phyloP scores from a whole-genome alignment of 2,797 vertebrate genomes.

The Pygocentrus nattereri region DNA sequence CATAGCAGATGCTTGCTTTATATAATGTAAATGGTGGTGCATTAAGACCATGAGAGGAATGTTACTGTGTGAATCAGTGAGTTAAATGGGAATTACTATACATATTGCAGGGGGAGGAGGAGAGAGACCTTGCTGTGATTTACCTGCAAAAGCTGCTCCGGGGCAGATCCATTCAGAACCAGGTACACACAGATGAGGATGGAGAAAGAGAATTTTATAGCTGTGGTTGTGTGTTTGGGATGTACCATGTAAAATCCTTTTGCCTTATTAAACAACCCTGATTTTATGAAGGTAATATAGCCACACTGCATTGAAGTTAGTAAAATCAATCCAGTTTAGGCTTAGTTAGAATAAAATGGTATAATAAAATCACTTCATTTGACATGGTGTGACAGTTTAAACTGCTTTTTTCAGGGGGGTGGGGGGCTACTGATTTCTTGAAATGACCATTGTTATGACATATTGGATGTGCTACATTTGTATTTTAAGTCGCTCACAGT shows the following conservation, averaged over 20 bases:
- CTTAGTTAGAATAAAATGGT: no score
- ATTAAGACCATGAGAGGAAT: not conserved
- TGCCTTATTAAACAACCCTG: no score
- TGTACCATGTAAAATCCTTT: not conserved
- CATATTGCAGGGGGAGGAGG: slow-evolving; percentile 84
- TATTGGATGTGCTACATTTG: no score
- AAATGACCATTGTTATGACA: no score
- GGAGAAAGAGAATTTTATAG: not conserved
- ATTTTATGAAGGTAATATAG: not conserved
- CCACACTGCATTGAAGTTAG: not conserved
- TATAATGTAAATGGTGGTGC: not conserved
- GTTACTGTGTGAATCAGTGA: not conserved
- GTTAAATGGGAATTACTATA: not conserved
- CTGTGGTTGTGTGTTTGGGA: not conserved
- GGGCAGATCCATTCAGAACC: slow-evolving; percentile 86
- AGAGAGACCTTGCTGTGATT: slow-evolving; percentile 87
- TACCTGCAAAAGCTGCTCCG: slow-evolving; percentile 89
- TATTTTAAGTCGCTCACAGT: no score
- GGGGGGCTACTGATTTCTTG: no score
- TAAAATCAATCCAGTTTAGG: not conserved
- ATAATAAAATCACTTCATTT: no score
- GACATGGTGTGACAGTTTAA: no score
- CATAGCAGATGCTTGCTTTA: not conserved
- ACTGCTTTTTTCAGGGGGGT: no score
- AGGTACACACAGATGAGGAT: slow-evolving; percentile 72